These are phyloP conservation scores for Pangasius djambal DNA, from an alignment of 2,797 vertebrate species.

Conservation along the genomic window DNA sequence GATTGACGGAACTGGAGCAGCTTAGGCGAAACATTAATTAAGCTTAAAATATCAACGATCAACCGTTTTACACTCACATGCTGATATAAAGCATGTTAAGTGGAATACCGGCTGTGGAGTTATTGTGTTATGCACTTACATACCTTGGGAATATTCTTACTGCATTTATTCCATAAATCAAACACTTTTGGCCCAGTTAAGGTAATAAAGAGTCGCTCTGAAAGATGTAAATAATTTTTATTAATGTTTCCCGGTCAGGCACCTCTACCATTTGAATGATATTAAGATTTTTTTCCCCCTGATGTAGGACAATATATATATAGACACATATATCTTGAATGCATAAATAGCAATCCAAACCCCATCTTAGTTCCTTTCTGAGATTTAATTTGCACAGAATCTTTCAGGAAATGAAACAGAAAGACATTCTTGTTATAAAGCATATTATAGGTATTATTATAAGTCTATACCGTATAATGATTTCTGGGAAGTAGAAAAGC, in stretches of 20 bases:
- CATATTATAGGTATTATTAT: conserved; percentile 11
- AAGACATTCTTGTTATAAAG: neutral
- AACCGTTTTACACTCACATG: conserved; percentile 52
- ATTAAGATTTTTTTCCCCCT: neutral
- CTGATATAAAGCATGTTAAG: conserved; percentile 48
- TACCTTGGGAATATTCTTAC: conserved; percentile 43
- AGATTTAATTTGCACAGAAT: neutral
- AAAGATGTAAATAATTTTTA: conserved; percentile 15
- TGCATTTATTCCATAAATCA: conserved; percentile 42
- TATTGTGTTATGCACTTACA: conserved; percentile 38
- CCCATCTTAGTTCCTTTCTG: neutral
- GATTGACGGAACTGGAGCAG: conserved; percentile 78
- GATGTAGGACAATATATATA: neutral
- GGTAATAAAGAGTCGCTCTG: neutral
- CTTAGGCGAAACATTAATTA: conserved; percentile 75
- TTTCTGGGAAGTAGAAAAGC: conserved; percentile 2
- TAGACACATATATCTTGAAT: neutral
- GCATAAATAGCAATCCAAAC: neutral
- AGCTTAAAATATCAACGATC: conserved; percentile 66
- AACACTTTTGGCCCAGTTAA: conserved; percentile 39
- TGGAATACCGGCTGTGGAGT: conserved; percentile 27
- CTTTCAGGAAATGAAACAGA: conserved; percentile 5
- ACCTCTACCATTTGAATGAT: neutral
- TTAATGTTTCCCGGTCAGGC: conserved; percentile 53
- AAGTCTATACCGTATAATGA: neutral